phyloP scores from a whole-genome alignment of 1,140 invertebrate species.

The Vanessa tameamea region DNA sequence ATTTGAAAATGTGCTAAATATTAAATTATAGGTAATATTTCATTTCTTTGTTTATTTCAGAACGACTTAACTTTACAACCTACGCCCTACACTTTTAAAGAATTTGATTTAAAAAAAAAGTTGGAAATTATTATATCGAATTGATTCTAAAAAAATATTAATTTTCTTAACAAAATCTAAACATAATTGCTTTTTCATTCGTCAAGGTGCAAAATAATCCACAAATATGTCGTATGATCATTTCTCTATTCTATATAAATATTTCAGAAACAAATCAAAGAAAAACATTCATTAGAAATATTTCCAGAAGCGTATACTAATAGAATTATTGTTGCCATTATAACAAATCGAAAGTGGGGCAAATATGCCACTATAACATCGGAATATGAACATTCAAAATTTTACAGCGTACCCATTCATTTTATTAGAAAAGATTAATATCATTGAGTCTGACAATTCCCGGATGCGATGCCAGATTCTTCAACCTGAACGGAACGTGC shows the following conservation, averaged over 20 bases:
- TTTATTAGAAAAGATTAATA: constrained; percentile 10
- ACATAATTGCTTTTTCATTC: no score
- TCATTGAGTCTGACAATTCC: not conserved
- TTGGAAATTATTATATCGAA: no score
- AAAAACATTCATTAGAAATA: constrained; percentile 1
- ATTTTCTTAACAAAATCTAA: no score
- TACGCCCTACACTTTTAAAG: no score
- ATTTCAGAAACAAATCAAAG: constrained; percentile 1
- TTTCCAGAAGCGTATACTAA: not conserved
- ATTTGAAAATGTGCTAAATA: no score
- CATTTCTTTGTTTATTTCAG: no score
- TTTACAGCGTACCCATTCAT: constrained; percentile 18
- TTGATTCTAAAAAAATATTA: no score
- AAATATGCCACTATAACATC: not conserved
- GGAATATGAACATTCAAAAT: not conserved
- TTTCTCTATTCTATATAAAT: not conserved
- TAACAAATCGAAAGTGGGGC: not conserved
- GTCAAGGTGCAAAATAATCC: no score
- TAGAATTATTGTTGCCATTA: constrained; percentile 1
- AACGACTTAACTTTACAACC: no score
- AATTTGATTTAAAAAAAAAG: no score
- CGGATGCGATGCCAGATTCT: constrained; percentile 8
- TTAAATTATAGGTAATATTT: no score
- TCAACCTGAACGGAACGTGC: constrained; percentile 7
- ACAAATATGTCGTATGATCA: not conserved